A percentile compares a stretch with the other conserved stretches of the same genome.
Conservation (phyloP, 2,113 vertebrate genomes). For the Syngnathus floridae region DNA sequence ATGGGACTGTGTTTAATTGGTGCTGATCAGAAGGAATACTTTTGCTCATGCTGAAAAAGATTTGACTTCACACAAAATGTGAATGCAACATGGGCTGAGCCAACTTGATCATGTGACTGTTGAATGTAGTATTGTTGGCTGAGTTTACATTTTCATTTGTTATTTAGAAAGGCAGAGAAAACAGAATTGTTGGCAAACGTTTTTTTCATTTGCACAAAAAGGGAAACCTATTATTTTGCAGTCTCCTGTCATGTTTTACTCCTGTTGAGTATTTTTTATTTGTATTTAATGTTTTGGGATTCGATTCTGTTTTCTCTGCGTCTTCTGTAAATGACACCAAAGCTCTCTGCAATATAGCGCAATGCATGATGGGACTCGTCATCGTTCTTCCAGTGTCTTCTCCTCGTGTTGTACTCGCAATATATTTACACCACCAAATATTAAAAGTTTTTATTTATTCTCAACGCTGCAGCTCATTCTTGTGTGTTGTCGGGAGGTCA, state of each 20-base stretch:
- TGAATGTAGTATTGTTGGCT: constrained; percentile 8
- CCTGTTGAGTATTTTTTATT: neutral
- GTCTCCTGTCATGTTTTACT: neutral
- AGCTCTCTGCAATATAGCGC: constrained; percentile 50
- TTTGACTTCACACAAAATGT: neutral
- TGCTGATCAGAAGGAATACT: constrained; percentile 7
- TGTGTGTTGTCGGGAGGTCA: neutral
- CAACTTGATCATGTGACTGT: constrained; percentile 11
- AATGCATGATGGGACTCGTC: constrained; percentile 55
- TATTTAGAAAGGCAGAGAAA: constrained; percentile 6
- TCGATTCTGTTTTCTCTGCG: constrained; percentile 29
- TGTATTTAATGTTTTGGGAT: neutral
- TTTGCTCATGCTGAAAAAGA: neutral
- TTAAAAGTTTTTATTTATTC: constrained; percentile 15
- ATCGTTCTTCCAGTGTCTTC: constrained; percentile 9
- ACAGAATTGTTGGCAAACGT: constrained; percentile 2
- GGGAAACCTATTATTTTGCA: constrained; percentile 8
- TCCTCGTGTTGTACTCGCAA: constrained; percentile 12
- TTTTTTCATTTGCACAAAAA: constrained; percentile 6
- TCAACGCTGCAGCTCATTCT: neutral
- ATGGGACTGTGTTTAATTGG: neutral
- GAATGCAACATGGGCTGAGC: neutral
- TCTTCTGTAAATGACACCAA: constrained; percentile 38
- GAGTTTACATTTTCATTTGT: constrained; percentile 14
- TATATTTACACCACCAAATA: constrained; percentile 13